Percentiles rank a stretch among this genome's conserved stretches.
Evolutionary conservation across 2,797 vertebrate genomes (phyloP).

Genomic region (Anguilla marmorata): DNA sequence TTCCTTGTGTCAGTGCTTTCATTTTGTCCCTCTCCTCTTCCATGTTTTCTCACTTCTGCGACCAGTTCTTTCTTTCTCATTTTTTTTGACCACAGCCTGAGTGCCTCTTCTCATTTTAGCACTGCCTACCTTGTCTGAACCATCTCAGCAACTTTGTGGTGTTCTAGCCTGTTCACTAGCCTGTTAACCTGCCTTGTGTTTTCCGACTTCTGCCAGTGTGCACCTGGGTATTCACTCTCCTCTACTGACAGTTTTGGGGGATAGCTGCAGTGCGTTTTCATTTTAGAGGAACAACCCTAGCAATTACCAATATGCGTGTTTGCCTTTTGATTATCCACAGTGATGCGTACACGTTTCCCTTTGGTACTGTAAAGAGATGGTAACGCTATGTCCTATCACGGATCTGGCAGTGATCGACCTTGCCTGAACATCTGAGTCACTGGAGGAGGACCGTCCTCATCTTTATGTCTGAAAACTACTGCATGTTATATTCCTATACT

Average conservation of each 20-base stretch:
- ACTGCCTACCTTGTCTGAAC: neutral
- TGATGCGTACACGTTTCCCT: neutral
- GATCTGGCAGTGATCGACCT: neutral
- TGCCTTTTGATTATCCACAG: no score
- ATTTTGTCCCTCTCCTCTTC: no score
- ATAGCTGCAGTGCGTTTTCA: neutral
- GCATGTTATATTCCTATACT: no score
- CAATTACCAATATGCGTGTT: no score
- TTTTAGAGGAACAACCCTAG: no score
- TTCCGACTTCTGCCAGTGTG: neutral
- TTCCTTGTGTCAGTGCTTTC: neutral
- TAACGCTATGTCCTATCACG: neutral
- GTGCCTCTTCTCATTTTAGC: neutral
- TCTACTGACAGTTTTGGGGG: neutral
- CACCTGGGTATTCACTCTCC: neutral
- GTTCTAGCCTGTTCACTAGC: neutral
- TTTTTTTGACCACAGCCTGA: neutral
- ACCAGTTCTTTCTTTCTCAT: neutral
- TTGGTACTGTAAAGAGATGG: neutral
- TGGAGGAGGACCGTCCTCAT: neutral
- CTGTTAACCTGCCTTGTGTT: neutral
- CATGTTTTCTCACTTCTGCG: no score
- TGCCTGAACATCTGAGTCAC: neutral
- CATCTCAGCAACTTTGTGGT: neutral
- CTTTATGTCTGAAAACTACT: neutral